Evolutionary conservation across 2,888 invertebrate species (phyloP), one percentile per base, ranked within the genome.

Genomic region (Deladenus siricidicola): DNA sequence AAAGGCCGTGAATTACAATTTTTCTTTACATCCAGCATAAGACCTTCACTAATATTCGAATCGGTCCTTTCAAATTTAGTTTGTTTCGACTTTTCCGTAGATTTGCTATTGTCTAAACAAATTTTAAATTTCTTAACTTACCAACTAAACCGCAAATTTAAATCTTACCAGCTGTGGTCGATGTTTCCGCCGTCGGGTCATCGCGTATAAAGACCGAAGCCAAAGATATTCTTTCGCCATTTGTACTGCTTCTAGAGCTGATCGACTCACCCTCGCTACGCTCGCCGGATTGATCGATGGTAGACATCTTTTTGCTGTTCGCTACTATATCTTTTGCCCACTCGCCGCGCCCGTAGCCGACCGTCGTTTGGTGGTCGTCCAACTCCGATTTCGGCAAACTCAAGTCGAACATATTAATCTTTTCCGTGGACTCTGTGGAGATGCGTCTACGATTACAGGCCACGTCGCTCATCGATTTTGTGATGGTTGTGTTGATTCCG

Each of bases 321-420:
- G 63, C 65, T 23, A 67, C 70, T 44, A 66, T 62, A 58, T 66
- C 69, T 51, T 74, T 73, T 6, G 70, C 74, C 76, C 75, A 76
- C 61, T 72, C 70, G n/a, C 75, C 72, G 26, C 71, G 63, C n/a
- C 72, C 71, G 28, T 61, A 57, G 19, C 76, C 76, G 0, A 76
- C 74, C n/a, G 76, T 76, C 21, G 73, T 71, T 60, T 76, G 73
- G 48, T 57, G 53, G 2, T 44, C 66, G 10, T 67, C 66, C 21
- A 67, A 19, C n/a, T 29, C 30, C 28, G 19, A 24, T 45, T 30
- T 49, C 29, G 24, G 4, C 44, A 43, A 49, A 28, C n/a, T 21
- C 24, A 24, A 21, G 6, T 23, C 21, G 23, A 24, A 17, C n/a
- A 23, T 55, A 21, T 6, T 42, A 26, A 28, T 28, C 17, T 23